These are phyloP conservation scores for Macrophya alboannulata DNA, from an alignment of 2,888 invertebrate species.

Conservation along the genomic window DNA sequence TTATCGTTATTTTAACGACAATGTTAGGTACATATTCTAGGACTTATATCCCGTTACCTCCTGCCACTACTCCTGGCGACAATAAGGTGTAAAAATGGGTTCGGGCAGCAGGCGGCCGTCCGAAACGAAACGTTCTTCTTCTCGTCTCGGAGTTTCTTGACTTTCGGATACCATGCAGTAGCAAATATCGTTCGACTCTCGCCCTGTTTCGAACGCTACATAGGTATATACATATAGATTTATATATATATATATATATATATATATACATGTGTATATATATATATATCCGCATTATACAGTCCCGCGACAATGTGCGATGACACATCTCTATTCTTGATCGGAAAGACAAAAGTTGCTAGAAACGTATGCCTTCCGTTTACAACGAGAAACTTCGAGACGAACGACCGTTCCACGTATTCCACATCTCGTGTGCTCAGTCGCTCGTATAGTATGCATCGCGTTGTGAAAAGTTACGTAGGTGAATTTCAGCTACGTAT, in stretches of 20 bases:
- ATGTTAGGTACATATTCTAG: conserved; percentile 63
- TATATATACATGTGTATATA: background rate
- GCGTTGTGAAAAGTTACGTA: conserved; percentile 29
- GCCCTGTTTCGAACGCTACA: background rate
- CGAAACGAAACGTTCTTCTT: background rate
- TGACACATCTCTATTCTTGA: conserved; percentile 49
- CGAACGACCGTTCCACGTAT: conserved; percentile 9
- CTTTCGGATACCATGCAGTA: background rate
- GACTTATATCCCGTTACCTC: conserved; percentile 34
- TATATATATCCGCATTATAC: conserved; percentile 20
- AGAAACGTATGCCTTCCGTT: conserved; percentile 51
- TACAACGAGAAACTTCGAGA: conserved; percentile 43
- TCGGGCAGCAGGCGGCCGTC: background rate
- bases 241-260: background rate
- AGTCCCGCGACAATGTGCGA: conserved; percentile 25
- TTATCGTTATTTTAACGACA: conserved; percentile 72
- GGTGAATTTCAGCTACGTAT: conserved; percentile 21
- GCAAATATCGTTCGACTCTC: background rate
- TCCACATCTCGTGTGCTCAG: background rate
- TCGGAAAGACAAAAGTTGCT: conserved; percentile 50
- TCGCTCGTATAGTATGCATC: background rate
- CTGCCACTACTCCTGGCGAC: conserved; percentile 31
- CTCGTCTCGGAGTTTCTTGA: background rate
- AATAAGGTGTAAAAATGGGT: conserved; percentile 45
- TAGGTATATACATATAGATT: no score